Conservation (phyloP, 2,113 vertebrate genomes). For the Hipposideros armiger region DNA sequence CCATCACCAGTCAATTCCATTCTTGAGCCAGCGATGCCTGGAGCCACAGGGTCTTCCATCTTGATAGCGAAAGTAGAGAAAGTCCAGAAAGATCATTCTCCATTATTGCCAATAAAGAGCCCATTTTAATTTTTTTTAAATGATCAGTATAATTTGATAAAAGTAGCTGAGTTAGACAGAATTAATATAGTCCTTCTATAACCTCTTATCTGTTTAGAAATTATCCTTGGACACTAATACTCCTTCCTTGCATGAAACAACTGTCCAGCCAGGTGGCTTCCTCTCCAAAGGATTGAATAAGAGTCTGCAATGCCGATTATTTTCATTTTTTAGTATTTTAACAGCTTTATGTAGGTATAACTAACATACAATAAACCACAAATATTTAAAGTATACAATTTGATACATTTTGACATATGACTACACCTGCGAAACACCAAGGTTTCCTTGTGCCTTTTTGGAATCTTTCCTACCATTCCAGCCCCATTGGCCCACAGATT, state of each 20-base stretch:
- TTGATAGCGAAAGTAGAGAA: not conserved
- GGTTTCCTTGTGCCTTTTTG: not conserved
- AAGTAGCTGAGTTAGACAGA: not conserved
- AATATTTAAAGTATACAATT: not conserved
- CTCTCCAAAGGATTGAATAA: not conserved
- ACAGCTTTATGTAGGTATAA: not conserved
- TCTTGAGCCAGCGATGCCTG: not conserved
- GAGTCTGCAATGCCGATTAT: not conserved
- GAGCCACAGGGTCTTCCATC: not conserved
- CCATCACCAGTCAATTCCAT: not conserved
- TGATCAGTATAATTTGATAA: not conserved
- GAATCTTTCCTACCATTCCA: not conserved
- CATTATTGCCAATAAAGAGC: not conserved
- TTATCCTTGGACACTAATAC: not conserved
- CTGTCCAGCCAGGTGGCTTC: not conserved
- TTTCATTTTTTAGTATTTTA: not conserved
- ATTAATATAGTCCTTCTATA: not conserved
- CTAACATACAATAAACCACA: not conserved
- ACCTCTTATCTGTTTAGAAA: not conserved
- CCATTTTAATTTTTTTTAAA: not conserved
- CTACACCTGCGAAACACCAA: not conserved
- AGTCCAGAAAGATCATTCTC: not conserved
- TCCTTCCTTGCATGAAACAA: not conserved
- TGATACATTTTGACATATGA: not conserved
- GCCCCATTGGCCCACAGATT: fast-evolving